A percentile compares a stretch with the other conserved stretches of the same genome.
Evolutionary conservation across 2,113 vertebrate species (phyloP).

Genomic region (Gnathonemus longibarbis): DNA sequence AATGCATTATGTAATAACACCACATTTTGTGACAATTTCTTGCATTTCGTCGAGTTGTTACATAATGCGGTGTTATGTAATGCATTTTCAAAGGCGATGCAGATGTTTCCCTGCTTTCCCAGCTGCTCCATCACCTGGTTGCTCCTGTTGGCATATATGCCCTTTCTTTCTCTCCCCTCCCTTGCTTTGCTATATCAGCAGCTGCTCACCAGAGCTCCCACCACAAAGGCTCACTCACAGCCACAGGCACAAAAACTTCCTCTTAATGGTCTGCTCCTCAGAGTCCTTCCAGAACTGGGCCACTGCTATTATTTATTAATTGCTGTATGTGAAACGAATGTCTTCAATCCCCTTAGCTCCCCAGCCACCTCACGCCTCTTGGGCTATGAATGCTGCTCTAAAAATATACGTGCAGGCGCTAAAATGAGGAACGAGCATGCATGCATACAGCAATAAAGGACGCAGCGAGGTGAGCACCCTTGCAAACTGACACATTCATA

Average conservation of each 20-base stretch:
- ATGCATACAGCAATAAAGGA: neutral
- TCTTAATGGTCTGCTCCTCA: neutral
- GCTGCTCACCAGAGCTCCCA: neutral
- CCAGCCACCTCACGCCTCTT: neutral
- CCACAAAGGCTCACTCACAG: neutral
- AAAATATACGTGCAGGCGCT: neutral
- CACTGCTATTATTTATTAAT: neutral
- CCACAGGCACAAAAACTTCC: neutral
- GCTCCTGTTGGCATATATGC: neutral
- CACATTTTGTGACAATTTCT: neutral
- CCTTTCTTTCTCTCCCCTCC: neutral
- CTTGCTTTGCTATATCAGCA: neutral
- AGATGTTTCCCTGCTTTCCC: neutral
- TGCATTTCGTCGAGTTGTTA: neutral
- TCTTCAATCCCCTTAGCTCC: neutral
- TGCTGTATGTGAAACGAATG: neutral
- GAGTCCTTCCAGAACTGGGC: neutral
- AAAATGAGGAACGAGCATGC: neutral
- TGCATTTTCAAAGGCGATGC: neutral
- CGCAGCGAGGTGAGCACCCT: neutral
- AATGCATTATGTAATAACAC: neutral
- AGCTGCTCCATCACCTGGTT: neutral
- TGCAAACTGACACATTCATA: neutral
- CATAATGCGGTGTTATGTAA: neutral
- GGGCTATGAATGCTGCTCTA: neutral